Evolutionary conservation across 2,797 vertebrate genomes (phyloP), one percentile per base, ranked within the genome.

Genomic region (Sebastes hopkinsi): DNA sequence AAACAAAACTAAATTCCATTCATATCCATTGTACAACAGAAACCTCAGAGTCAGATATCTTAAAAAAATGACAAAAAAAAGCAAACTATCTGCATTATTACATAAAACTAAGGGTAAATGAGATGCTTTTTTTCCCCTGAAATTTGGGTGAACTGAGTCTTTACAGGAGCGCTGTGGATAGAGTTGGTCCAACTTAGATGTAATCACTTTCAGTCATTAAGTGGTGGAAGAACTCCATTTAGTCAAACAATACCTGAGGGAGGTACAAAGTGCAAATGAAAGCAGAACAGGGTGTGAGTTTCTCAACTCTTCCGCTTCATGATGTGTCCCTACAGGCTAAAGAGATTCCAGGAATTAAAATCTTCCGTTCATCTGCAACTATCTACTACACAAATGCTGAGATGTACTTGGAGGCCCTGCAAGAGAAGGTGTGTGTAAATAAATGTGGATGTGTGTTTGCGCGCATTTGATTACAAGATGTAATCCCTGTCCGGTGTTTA

Each of bases 351-450:
- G 97, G 97, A 0, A 96, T 99, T 85, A 99, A 96, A 93, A 97
- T 99, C 80, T 99, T 99, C 92, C 95, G 94, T 30, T 98, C 97
- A 36, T 97, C 97, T 0, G 89, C 95, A 72, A 98, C 97, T 0
- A 16, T 99, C 79, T 97, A 96, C 93, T 99, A 98, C 79, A 96
- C 97, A 85, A 99, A 99, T 0, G 97, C 97, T 50, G 98, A 98
- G 77, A 87, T 98, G 79, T 99, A 97, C 1, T 82, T 95, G 9
- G 96, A 97, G 1, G 92, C 96, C 0, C 91, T 99, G 77, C 96
- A 97, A 84, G 91, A 95, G 73, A 98, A 96, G 97, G 98, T 98
- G 80, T 71, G 30, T 77, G 50, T 3, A 16, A 18, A 29, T 58
- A 12, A 36, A 27, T 59, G 50, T 76, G 25, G 52, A 55, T 55